Percentiles rank a stretch among this genome's conserved stretches.
phyloP scores from a whole-genome alignment of 2,113 vertebrate species.

The Okapia johnstoni region DNA sequence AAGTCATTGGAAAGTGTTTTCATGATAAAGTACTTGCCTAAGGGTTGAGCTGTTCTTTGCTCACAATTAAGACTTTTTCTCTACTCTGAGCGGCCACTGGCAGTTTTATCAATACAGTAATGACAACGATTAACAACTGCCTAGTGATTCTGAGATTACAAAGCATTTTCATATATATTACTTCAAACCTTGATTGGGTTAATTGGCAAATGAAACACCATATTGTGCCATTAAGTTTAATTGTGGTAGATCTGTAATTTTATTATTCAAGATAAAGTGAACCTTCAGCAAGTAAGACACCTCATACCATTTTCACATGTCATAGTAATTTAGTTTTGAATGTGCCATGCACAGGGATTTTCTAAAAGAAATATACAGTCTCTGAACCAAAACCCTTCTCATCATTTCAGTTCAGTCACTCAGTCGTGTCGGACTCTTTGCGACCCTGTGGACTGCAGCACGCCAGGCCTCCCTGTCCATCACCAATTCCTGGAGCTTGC shows the following conservation, averaged over 20 bases:
- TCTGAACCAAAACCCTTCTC: not conserved
- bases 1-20: constrained; percentile 51
- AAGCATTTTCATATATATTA: constrained; percentile 59
- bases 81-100: constrained; percentile 12
- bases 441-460: not conserved
- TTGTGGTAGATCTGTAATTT: constrained; percentile 40
- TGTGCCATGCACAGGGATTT: not conserved
- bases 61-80: constrained; percentile 48
- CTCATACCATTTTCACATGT: constrained; percentile 7
- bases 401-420: not conserved
- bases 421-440: not conserved
- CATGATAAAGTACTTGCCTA: constrained; percentile 63
- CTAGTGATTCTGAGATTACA: constrained; percentile 22
- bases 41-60: constrained; percentile 54
- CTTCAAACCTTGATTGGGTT: constrained; percentile 36
- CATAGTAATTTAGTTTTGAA: constrained; percentile 21
- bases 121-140: constrained; percentile 57
- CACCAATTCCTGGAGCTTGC: not conserved
- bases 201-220: constrained; percentile 60
- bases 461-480: not conserved
- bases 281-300: constrained; percentile 17
- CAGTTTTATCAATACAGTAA: constrained; percentile 58
- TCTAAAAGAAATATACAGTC: not conserved
- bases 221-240: constrained; percentile 57
- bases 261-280: constrained; percentile 64